Evolutionary conservation across 2,113 vertebrate genomes (phyloP).

Genomic region (Tor tambroides): DNA sequence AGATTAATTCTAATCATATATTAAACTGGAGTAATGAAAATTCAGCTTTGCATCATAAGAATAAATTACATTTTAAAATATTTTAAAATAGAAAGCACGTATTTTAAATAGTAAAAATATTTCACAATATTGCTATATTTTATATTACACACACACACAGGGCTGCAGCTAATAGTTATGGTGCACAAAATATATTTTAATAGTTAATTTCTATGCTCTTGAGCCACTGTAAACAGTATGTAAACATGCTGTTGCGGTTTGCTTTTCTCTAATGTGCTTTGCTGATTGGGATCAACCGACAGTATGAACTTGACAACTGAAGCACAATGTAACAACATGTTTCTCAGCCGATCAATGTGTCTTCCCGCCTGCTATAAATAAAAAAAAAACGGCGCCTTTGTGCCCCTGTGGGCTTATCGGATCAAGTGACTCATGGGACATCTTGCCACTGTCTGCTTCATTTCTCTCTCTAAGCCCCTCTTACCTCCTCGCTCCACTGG

Average conservation of each 20-base stretch:
- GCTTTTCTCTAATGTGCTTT: background rate
- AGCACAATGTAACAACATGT: constrained; percentile 26
- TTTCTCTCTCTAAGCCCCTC: constrained; percentile 1
- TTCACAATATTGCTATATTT: too few relatives aligned
- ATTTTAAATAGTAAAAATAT: background rate
- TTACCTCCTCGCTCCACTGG: background rate
- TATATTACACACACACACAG: background rate
- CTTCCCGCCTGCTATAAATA: constrained; percentile 48
- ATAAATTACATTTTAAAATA: background rate
- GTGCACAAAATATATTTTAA: background rate
- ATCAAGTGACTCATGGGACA: constrained; percentile 42
- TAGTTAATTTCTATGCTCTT: background rate
- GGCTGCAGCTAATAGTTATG: background rate
- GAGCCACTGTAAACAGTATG: background rate
- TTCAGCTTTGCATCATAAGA: background rate
- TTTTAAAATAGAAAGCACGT: background rate
- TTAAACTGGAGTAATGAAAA: background rate
- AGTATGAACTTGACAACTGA: constrained; percentile 10
- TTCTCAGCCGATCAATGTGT: constrained; percentile 5
- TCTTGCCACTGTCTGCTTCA: constrained; percentile 23
- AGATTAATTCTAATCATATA: too few relatives aligned
- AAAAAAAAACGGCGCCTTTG: constrained; percentile 35
- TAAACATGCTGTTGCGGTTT: background rate
- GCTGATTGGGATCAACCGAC: constrained; percentile 14
- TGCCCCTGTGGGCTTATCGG: constrained; percentile 36